A percentile compares a stretch with the other conserved stretches of the same genome.
Conservation (phyloP, 2,797 vertebrate species). For the Okamejei kenojei region DNA sequence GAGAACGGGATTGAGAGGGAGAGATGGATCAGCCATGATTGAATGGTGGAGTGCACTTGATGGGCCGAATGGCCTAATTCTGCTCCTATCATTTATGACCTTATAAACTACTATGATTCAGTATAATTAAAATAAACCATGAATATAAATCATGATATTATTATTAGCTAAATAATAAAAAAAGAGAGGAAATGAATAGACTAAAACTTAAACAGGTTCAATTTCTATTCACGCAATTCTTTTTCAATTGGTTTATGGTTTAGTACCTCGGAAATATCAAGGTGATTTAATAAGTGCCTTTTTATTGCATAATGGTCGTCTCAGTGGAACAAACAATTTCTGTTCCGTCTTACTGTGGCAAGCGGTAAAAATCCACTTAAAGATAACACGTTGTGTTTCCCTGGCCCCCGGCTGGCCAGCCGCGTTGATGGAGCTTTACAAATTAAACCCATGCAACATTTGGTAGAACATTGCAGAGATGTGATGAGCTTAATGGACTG, state of each 20-base stretch:
- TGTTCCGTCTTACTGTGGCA: neutral
- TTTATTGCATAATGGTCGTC: neutral
- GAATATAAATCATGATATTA: neutral
- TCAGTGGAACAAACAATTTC: neutral
- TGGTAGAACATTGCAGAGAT: neutral
- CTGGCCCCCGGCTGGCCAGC: neutral
- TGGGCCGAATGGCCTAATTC: too few relatives aligned
- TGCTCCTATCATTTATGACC: too few relatives aligned
- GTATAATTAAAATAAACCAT: neutral
- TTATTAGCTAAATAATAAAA: neutral
- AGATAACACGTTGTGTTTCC: neutral
- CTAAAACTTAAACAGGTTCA: neutral
- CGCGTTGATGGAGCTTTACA: neutral
- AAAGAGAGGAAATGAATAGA: neutral
- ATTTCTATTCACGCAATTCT: neutral
- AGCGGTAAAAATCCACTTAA: conserved; percentile 2
- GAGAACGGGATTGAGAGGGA: too few relatives aligned
- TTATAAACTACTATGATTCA: too few relatives aligned
- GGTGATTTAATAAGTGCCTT: neutral
- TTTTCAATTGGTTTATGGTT: neutral
- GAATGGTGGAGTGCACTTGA: too few relatives aligned
- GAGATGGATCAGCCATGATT: too few relatives aligned
- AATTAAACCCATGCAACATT: neutral
- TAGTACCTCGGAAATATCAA: neutral
- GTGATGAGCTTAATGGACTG: neutral